Evolutionary conservation across 2,888 invertebrate species (phyloP), one percentile per base, ranked within the genome.

Genomic region (Empis stercorea): DNA sequence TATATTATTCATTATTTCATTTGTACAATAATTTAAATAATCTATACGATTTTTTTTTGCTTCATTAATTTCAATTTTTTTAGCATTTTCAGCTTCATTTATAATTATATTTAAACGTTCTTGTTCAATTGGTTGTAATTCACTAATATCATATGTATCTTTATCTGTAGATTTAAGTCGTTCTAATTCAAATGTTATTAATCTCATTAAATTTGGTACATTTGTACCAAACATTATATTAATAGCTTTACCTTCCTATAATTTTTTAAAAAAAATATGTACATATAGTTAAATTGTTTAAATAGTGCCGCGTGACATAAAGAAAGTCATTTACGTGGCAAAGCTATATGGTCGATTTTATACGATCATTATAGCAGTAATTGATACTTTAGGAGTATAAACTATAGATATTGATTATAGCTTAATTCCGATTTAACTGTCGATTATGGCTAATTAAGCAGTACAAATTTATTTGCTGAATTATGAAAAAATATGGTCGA

Each of bases 181-280:
- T 27, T 27, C 23, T 2, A 89, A 65, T 70, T 93, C 89, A n/a
- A 76, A 73, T 23, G 77, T 70, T 45, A 93, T 80, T 30, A 81
- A 65, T 46, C 75, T 71, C 34, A 78, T 76, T 23, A 94, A 71
- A 27, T 78, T 74, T 0, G 92, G 93, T 0, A 87, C 84, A 65
- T 92, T 81, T 0, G 87, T 82, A 0, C 93, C 93, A 58, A 86
- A 84, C 60, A 89, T 76, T 37, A 88, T 75, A 57, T 81, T 83
- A 2, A 89, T 76, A 52, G 89, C 75, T 61, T 81, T 77, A 0
- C 87, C 84, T 43, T 79, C 73, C 84, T 89, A 47, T 14, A 41
- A 44, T 17, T 20, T 4, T 32, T 32, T 5, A 13, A 32, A 32
- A 32, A 13, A 13, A 13, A n/a, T n/a, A n/a, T n/a, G n/a, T n/a